A percentile compares a stretch with the other conserved stretches of the same genome.
These are phyloP conservation scores for Leucosticte australis DNA, from an alignment of 2,113 vertebrate genomes.

Conservation along the genomic window DNA sequence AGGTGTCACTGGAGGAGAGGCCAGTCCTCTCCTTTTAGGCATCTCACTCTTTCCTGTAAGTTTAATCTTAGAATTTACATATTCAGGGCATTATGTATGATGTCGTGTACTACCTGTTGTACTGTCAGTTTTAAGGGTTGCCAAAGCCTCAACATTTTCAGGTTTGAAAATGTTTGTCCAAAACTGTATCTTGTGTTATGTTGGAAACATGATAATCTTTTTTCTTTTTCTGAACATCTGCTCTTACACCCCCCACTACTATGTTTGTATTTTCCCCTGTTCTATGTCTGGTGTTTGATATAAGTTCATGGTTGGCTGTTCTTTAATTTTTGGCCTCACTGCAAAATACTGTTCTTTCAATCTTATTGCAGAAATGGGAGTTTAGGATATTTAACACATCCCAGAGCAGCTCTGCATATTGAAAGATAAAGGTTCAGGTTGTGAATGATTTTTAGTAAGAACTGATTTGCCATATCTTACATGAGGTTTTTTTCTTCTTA, in stretches of 20 bases:
- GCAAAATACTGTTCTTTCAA: background rate
- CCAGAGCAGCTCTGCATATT: background rate
- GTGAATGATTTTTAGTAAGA: slow-evolving; percentile 10
- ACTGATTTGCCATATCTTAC: background rate
- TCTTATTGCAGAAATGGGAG: background rate
- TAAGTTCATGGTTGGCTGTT: background rate
- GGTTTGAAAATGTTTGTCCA: fast-evolving
- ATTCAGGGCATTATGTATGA: background rate
- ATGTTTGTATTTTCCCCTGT: background rate
- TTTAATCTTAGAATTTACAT: background rate
- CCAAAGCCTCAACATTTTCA: background rate
- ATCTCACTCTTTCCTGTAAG: background rate
- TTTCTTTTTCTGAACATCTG: background rate
- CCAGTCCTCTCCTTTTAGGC: background rate
- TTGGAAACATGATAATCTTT: background rate
- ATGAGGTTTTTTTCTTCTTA: background rate
- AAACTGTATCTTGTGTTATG: background rate
- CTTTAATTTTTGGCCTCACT: background rate
- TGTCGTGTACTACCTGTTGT: background rate
- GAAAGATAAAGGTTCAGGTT: background rate
- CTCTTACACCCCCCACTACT: background rate
- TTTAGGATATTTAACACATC: background rate
- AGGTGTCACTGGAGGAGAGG: background rate
- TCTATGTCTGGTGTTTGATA: background rate
- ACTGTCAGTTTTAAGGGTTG: background rate